A percentile compares a stretch with the other conserved stretches of the same genome.
phyloP scores from a whole-genome alignment of 2,888 invertebrate species.

The Sturmia bella region DNA sequence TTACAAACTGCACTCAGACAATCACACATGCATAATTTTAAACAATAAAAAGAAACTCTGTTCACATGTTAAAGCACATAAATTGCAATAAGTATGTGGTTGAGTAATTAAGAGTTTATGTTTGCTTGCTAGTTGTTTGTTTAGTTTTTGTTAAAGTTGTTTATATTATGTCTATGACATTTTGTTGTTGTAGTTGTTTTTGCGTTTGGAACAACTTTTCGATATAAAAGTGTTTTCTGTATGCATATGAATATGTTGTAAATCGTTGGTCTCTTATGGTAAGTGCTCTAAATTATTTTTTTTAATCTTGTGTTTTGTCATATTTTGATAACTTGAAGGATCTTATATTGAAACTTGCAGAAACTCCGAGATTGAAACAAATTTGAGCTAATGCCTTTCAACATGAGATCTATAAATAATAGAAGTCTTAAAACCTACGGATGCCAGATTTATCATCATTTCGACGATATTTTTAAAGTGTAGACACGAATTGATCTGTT shows the following conservation, averaged over 20 bases:
- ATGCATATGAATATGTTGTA: not conserved
- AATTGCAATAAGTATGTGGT: not conserved
- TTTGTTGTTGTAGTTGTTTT: conserved; percentile 11
- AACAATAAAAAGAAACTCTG: conserved; percentile 12
- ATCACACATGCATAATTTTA: conserved; percentile 34
- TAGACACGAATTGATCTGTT: no score
- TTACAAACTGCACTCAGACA: not conserved
- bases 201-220: not conserved
- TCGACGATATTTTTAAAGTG: no score
- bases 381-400: no score
- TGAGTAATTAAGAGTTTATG: not conserved
- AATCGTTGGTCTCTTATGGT: no score
- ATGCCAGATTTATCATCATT: not conserved
- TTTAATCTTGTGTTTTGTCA: no score
- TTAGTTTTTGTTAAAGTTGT: conserved; percentile 13
- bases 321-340: no score
- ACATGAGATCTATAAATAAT: no score
- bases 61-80: not conserved
- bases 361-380: no score
- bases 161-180: conserved; percentile 40
- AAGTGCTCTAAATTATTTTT: no score
- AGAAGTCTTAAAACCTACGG: no score
- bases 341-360: no score
- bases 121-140: not conserved
- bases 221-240: conserved; percentile 10